Evolutionary conservation across 2,797 vertebrate species (phyloP).

Genomic region (Neosilurus mollespiculum): DNA sequence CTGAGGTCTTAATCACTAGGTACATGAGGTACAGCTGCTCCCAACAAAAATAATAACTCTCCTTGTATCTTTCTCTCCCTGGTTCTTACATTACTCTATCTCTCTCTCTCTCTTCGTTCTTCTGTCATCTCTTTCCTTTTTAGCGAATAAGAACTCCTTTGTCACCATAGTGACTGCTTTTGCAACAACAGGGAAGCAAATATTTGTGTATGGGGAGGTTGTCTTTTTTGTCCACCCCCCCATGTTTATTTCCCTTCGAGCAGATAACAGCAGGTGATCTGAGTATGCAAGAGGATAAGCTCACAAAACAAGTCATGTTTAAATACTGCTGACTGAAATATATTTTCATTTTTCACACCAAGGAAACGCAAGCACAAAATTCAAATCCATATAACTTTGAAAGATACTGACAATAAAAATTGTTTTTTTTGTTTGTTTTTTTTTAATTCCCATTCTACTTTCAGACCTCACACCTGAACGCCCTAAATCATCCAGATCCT

Average conservation of each 20-base stretch:
- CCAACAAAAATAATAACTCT: conserved; percentile 34
- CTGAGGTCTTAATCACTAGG: conserved; percentile 51
- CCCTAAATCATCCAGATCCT: neutral
- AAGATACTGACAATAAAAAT: no score
- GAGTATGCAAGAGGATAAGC: conserved; percentile 1
- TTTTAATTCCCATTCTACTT: neutral
- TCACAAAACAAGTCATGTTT: neutral
- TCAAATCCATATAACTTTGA: neutral
- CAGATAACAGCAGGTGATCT: conserved; percentile 29
- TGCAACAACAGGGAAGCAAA: conserved; percentile 42
- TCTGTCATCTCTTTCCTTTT: conserved; percentile 33
- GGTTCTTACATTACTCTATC: neutral
- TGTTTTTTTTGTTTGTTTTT: no score
- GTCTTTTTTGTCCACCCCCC: neutral
- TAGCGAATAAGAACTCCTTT: conserved; percentile 30
- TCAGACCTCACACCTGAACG: neutral
- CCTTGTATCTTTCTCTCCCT: conserved; percentile 25
- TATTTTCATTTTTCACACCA: neutral
- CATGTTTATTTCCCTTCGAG: conserved; percentile 17
- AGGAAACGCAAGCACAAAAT: neutral
- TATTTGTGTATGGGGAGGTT: neutral
- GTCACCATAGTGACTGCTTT: conserved; percentile 55
- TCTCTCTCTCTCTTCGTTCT: conserved; percentile 18
- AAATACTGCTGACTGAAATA: neutral
- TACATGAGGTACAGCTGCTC: conserved; percentile 48